Evolutionary conservation across 2,113 vertebrate genomes (phyloP).

Genomic region (Atlantisia rogersi): DNA sequence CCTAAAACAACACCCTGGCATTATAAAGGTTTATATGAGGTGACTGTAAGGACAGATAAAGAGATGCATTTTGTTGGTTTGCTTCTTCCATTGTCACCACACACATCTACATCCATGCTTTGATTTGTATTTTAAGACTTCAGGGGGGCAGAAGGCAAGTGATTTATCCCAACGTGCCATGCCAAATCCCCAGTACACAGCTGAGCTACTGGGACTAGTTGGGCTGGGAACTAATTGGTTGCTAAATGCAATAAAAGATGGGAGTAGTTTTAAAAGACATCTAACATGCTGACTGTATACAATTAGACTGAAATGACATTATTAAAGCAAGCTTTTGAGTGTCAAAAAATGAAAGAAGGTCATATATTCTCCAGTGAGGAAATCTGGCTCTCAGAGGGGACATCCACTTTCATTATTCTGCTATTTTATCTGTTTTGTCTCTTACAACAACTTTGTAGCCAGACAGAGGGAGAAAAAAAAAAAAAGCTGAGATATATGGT

Average conservation of each 20-base stretch:
- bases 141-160: not conserved
- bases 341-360: constrained; percentile 11
- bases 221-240: not conserved
- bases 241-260: not conserved
- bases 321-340: constrained; percentile 5
- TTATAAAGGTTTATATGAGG: not conserved
- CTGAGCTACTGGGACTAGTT: not conserved
- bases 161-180: not conserved
- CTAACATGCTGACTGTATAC: not conserved
- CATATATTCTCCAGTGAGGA: not conserved
- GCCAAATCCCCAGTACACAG: not conserved
- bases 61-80: not conserved
- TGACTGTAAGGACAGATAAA: not conserved
- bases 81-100: not conserved
- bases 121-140: not conserved
- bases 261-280: not conserved
- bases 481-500: not conserved
- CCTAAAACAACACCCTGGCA: not conserved
- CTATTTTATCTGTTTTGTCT: constrained; percentile 1
- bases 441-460: not conserved
- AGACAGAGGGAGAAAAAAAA: not conserved
- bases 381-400: not conserved
- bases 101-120: not conserved
- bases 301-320: not conserved
- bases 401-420: not conserved